Conservation (phyloP, 2,888 invertebrate species). For the Tipula unca region DNA sequence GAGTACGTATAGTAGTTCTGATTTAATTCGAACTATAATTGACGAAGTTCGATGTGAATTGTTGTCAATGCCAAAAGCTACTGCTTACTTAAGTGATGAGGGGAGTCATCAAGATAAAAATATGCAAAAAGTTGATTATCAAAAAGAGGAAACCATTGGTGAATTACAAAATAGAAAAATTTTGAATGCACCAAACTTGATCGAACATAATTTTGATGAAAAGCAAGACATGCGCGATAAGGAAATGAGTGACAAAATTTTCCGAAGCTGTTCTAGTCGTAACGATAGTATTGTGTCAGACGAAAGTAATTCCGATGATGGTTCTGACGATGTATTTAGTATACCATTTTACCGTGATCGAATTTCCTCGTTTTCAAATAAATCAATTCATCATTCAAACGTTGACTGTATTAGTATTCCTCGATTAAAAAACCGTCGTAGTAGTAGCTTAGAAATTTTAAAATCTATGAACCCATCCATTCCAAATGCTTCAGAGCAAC, state of each 20-base stretch:
- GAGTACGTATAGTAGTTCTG: slow-evolving; percentile 22
- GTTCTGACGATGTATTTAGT: slow-evolving; percentile 24
- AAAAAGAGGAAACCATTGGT: neutral
- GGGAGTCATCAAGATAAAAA: neutral
- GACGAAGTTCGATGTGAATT: slow-evolving; percentile 31
- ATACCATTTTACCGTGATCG: neutral
- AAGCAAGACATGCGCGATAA: neutral
- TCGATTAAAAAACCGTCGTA: slow-evolving; percentile 18
- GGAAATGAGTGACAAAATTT: neutral
- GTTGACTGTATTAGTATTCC: neutral
- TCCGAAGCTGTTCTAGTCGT: neutral
- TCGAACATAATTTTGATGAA: too few species aligned
- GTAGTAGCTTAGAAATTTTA: slow-evolving; percentile 24
- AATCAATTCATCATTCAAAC: neutral
- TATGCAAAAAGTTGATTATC: neutral
- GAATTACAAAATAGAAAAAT: neutral
- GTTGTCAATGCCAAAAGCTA: slow-evolving; percentile 23
- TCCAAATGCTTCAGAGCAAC: slow-evolving; percentile 27
- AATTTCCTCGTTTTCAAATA: neutral
- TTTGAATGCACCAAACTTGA: neutral
- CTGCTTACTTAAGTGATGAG: slow-evolving; percentile 16
- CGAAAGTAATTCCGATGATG: neutral
- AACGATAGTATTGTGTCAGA: neutral
- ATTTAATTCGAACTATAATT: slow-evolving; percentile 32
- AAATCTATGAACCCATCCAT: neutral